Base-by-base conservation (phyloP, 37 sponge, comb jelly and placozoan genomes). In the Theonella swinhoei region DNA sequence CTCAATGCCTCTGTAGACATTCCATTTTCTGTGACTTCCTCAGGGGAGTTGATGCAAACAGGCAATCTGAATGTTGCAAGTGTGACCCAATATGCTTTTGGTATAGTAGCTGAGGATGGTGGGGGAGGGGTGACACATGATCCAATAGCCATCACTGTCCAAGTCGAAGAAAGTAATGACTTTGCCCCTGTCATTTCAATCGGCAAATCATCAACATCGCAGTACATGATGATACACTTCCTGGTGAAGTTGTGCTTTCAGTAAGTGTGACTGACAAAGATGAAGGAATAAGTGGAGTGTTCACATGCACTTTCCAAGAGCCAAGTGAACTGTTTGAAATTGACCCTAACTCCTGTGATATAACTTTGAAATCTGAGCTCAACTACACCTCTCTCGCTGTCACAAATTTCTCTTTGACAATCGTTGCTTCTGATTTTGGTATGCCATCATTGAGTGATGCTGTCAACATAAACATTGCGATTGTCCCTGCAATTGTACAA, bases 41-140 rank as follows among this genome's bases (percentile, higher is more conserved):
- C 29, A 33, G 87, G 87, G 31, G 34, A 73, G 41, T 73, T 86
- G 0, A 17, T 64, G 34, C 80, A 79, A 28, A 41, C 61, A 0
- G 72, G 11, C 7, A 73, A 78, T 41, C 85, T 85, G 22, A 83
- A 78, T 72, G 88, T 78, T 35, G n/a, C 25, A 34, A 65, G 42
- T n/a, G 70, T 59, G 25, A 19, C 17, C 29, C 69, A 65, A 33
- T 85, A 85, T 75, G 77, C 69, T 2, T 87, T 92, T 62, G 63
- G 47, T 47, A 43, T 92, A 8, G 72, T 80, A 36, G 92, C 92
- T 32, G 54, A 59, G 28, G 92, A 92, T 84, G 85, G 83, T 72
- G 85, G 88, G 34, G 88, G 88, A 31, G 47, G 88, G 34, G 71
- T 22, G 23, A 72, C 87, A 23, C 64, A 42, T 1, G 58, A 72